Percentiles rank a stretch among this genome's conserved stretches.
phyloP scores from a whole-genome alignment of 2,797 vertebrate genomes.

The Anolis apletophallus region DNA sequence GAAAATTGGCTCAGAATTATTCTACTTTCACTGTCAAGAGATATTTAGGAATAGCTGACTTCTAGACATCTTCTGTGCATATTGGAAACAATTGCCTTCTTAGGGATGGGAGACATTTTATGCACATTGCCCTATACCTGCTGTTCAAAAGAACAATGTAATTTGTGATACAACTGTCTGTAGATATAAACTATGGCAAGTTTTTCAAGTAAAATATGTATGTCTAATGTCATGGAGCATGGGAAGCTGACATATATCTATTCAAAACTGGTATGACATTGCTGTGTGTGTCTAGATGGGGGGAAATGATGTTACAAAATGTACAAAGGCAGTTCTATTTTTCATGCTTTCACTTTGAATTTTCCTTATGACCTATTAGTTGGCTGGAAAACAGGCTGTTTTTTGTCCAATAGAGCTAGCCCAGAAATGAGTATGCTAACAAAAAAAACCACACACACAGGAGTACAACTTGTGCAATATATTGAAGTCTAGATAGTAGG shows the following conservation, averaged over 20 bases:
- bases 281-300: background rate
- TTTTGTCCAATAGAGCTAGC: background rate
- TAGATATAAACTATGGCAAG: background rate
- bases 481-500: background rate
- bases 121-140: background rate
- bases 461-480: background rate
- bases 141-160: background rate
- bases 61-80: background rate
- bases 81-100: conserved; percentile 25
- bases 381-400: background rate
- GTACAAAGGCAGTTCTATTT: background rate
- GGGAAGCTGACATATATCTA: no score
- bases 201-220: background rate
- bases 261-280: background rate
- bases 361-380: background rate
- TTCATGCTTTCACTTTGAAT: background rate
- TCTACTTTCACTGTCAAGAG: conserved; percentile 35
- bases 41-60: conserved; percentile 33
- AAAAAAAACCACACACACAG: background rate
- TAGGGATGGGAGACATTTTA: background rate
- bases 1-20: conserved; percentile 33
- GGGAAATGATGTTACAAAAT: background rate
- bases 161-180: background rate
- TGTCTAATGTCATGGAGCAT: background rate
- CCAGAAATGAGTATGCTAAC: background rate